Conservation (phyloP, 1,140 invertebrate genomes). For the Anastatus disparis region DNA sequence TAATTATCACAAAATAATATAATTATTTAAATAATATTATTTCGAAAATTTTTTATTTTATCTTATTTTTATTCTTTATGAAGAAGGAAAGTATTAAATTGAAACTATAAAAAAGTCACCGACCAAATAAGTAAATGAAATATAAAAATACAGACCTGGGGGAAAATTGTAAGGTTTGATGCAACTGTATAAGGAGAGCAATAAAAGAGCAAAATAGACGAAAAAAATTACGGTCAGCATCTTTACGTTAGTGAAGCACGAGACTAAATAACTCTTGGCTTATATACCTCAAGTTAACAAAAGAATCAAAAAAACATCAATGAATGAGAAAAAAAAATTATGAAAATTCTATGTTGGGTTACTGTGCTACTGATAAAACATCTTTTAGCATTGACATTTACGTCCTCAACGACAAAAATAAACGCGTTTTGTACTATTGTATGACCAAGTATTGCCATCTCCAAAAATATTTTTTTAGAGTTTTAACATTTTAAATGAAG, state of each 20-base stretch:
- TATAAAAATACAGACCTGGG: conserved; percentile 51
- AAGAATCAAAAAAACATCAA: conserved; percentile 2
- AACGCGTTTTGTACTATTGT: not conserved
- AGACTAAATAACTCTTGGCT: not conserved
- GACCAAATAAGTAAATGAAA: no score
- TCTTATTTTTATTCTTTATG: no score
- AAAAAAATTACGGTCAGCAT: conserved; percentile 42
- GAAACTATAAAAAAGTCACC: no score
- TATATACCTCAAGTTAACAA: conserved; percentile 3
- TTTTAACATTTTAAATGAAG: no score
- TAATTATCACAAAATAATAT: no score
- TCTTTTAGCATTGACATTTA: conserved; percentile 7
- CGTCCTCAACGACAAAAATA: conserved; percentile 15
- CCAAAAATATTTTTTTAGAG: no score
- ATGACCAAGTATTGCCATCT: no score
- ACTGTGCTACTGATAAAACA: conserved; percentile 25
- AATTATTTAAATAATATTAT: no score
- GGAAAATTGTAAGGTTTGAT: conserved; percentile 57
- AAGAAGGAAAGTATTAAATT: no score
- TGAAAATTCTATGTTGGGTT: no score
- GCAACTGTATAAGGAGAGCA: conserved; percentile 45
- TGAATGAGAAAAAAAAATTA: not conserved
- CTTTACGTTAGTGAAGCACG: not conserved
- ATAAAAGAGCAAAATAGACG: conserved; percentile 39
- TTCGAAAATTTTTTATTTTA: no score